A percentile compares a stretch with the other conserved stretches of the same genome.
Evolutionary conservation across 2,113 vertebrate species (phyloP).

Genomic region (Oryzias javanicus): DNA sequence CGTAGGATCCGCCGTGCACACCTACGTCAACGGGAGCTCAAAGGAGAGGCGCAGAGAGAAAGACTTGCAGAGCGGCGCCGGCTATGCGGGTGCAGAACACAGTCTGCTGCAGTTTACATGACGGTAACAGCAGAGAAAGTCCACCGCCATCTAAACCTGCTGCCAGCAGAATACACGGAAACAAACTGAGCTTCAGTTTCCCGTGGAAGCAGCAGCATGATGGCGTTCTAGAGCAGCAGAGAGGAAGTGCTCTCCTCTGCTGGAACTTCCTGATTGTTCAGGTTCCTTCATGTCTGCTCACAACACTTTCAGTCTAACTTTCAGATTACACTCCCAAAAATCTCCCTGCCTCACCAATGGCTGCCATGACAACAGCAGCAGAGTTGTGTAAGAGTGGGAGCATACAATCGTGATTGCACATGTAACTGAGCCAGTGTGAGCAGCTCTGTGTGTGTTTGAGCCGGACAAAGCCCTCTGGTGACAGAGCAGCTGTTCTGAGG

Average conservation of each 20-base stretch:
- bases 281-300: slow-evolving; percentile 9
- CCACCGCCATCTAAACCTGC: too few species aligned
- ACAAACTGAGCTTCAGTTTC: slow-evolving; percentile 24
- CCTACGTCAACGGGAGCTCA: slow-evolving; percentile 65
- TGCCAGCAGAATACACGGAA: too few species aligned
- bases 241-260: too few species aligned
- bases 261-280: slow-evolving; percentile 14
- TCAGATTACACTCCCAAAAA: slow-evolving; percentile 74
- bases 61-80: neutral
- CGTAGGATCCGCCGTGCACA: slow-evolving; percentile 44
- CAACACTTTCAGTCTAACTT: slow-evolving; percentile 53
- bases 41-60: slow-evolving; percentile 10
- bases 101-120: too few species aligned
- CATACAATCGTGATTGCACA: slow-evolving; percentile 55
- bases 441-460: neutral
- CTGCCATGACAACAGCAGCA: slow-evolving; percentile 80
- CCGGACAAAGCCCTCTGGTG: slow-evolving; percentile 38
- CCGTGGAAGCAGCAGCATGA: slow-evolving; percentile 6
- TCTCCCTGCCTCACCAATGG: slow-evolving; percentile 65
- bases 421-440: slow-evolving; percentile 39
- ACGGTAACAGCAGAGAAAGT: too few species aligned
- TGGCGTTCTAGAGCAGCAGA: too few species aligned
- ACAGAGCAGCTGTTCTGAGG: slow-evolving; percentile 25
- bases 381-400: slow-evolving; percentile 46
- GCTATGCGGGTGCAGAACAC: neutral